Evolutionary conservation across 1,140 invertebrate genomes (phyloP), one percentile per base, ranked within the genome.

Genomic region (Leptinotarsa defecta): DNA sequence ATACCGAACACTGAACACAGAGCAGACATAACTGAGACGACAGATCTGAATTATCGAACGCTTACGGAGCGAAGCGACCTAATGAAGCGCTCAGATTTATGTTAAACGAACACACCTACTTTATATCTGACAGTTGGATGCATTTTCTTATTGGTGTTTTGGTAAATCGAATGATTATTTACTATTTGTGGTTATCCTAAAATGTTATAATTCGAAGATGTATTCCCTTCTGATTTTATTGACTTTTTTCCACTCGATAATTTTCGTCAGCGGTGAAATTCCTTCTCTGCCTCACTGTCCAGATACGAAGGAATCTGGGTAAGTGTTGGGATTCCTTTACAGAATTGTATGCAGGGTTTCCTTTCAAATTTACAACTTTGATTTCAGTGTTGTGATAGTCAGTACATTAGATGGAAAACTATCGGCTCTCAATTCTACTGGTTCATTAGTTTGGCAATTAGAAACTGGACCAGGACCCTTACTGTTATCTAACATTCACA

Each of bases 401-500:
- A 96, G 94, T 81, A 96, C 95, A 48, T 86, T 97, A 64, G 95
- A 98, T 91, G 96, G 96, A 4, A 89, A 90, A 76, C 77, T 98
- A 43, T 92, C 93, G 70, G 94, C 94, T 5, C 86, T 97, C 71
- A 91, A 95, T 85, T 86, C 89, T 22, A 88, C 90, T 80, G 95
- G 94, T n/a, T 82, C 89, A 69, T 83, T 93, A 76, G 85, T 88
- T 72, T 97, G 95, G 95, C 90, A 89, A 78, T 81, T 96, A 49
- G 87, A 91, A 63, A 95, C 94, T 63, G 91, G 90, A 48, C 88
- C 92, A 17, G 89, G 90, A 43, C 90, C 94, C 11, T 88, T 97
- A 77, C 86, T 96, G 8, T 94, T 93, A 15, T 96, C 95, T 1
- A 96, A 91, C 83, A 94, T 96, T 79, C 94, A 95, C 84, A 90